A percentile compares a stretch with the other conserved stretches of the same genome.
Evolutionary conservation across 2,113 vertebrate genomes (phyloP).

Genomic region (Misgurnus mizolepis): DNA sequence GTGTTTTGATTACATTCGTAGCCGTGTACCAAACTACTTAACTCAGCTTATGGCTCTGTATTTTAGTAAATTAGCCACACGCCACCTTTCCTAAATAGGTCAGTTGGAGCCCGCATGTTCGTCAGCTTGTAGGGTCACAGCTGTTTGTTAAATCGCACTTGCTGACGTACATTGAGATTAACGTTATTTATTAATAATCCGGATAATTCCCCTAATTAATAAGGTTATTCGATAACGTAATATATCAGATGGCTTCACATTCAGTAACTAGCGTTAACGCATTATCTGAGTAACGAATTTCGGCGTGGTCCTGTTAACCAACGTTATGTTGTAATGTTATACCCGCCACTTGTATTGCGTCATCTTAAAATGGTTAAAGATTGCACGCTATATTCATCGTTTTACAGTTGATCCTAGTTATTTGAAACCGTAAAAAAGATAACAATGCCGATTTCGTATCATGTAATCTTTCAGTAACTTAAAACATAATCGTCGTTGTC

Average conservation of each 20-base stretch:
- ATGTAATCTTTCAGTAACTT: not conserved
- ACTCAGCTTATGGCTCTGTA: not conserved
- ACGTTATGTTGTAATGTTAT: too few relatives aligned
- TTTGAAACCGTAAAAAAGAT: too few relatives aligned
- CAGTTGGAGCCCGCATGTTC: not conserved
- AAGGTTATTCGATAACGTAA: not conserved
- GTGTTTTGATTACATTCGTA: not conserved
- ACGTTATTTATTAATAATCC: conserved; percentile 26
- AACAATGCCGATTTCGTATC: not conserved
- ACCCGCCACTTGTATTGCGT: too few relatives aligned
- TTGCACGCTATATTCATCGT: too few relatives aligned
- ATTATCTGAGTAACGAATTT: too few relatives aligned
- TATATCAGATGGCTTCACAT: not conserved
- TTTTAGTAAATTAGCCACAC: not conserved
- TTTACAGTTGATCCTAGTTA: too few relatives aligned
- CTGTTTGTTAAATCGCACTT: not conserved
- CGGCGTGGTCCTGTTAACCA: too few relatives aligned
- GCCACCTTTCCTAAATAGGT: not conserved
- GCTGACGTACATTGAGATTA: conserved; percentile 14
- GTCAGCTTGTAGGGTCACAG: not conserved
- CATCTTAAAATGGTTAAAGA: too few relatives aligned
- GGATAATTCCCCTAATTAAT: not conserved
- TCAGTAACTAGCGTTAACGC: too few relatives aligned
- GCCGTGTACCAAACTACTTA: not conserved
- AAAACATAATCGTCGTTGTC: not conserved